Evolutionary conservation across 2,113 vertebrate species (phyloP).

Genomic region (Anhinga rufa): DNA sequence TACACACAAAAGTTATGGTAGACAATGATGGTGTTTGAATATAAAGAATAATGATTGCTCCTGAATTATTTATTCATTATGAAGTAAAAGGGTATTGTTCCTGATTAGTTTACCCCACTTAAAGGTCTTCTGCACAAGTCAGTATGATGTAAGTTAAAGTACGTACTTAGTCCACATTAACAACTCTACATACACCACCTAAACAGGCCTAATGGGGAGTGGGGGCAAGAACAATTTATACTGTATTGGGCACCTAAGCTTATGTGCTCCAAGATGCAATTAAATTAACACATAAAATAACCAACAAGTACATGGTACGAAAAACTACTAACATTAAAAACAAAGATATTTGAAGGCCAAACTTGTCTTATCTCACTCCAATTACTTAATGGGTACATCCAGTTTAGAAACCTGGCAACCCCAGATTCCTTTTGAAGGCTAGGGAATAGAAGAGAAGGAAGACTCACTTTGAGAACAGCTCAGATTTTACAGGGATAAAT

Average conservation of each 20-base stretch:
- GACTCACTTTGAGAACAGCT: background rate
- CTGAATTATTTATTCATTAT: background rate
- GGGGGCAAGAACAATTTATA: background rate
- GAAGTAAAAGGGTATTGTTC: background rate
- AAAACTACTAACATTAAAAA: background rate
- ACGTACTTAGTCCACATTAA: background rate
- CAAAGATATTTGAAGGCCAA: background rate
- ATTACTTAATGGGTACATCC: background rate
- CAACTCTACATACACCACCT: background rate
- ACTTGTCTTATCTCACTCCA: background rate
- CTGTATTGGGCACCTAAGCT: background rate
- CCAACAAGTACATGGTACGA: background rate
- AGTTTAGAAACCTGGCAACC: background rate
- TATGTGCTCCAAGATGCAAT: background rate
- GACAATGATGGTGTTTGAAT: background rate
- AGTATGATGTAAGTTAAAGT: background rate
- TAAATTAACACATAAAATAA: background rate
- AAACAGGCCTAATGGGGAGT: fast-evolving
- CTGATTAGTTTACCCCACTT: background rate
- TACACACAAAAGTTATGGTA: background rate
- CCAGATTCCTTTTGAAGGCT: background rate
- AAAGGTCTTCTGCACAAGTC: background rate
- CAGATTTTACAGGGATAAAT: background rate
- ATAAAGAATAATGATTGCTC: background rate
- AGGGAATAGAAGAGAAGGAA: background rate